A percentile compares a stretch with the other conserved stretches of the same genome.
phyloP scores from a whole-genome alignment of 2,888 invertebrate species.

The Pseudococcus longispinus region DNA sequence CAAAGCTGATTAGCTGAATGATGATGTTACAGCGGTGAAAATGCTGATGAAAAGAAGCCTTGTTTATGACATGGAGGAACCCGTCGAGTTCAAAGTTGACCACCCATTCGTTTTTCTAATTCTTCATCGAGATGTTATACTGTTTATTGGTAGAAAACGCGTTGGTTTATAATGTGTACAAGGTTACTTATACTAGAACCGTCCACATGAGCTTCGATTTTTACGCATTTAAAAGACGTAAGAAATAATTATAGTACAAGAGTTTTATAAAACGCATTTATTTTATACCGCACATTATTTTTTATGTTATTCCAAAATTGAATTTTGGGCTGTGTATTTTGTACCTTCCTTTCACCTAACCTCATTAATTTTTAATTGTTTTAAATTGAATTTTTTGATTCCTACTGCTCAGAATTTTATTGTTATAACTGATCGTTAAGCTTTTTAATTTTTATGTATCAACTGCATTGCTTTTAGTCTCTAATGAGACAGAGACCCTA shows the following conservation, averaged over 20 bases:
- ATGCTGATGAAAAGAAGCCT: neutral
- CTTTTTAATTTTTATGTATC: neutral
- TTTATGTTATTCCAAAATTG: neutral
- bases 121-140: neutral
- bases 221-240: neutral
- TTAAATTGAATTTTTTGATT: neutral
- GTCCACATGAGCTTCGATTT: neutral
- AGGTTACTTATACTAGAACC: neutral
- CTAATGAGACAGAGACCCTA: neutral
- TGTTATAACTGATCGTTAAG: neutral
- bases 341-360: neutral
- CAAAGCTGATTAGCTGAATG: neutral
- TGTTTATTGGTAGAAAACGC: neutral
- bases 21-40: neutral
- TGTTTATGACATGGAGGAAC: neutral
- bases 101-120: constrained; percentile 60
- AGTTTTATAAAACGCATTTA: neutral
- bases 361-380: neutral
- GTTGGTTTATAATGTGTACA: neutral
- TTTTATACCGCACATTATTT: neutral
- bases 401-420: neutral
- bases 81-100: constrained; percentile 60
- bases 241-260: neutral
- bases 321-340: constrained; percentile 3
- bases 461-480: neutral